These are phyloP conservation scores for Protobothrops mucrosquamatus DNA, from an alignment of 2,113 vertebrate genomes.

Conservation along the genomic window DNA sequence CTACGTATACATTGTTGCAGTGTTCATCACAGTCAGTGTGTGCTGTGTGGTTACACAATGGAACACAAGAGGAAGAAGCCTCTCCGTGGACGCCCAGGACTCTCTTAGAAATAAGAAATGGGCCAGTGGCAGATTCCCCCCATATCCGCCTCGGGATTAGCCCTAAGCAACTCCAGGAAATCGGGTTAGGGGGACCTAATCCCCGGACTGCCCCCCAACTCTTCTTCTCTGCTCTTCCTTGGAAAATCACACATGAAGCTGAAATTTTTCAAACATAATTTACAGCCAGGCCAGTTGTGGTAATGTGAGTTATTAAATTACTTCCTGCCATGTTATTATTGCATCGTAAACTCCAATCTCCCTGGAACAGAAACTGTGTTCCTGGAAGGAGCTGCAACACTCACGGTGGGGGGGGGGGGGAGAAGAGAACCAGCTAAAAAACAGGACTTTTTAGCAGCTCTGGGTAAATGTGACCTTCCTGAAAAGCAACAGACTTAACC, in stretches of 20 bases:
- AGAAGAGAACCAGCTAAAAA: not conserved
- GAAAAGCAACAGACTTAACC: not conserved
- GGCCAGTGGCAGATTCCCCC: not conserved
- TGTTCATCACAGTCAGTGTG: not conserved
- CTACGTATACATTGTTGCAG: not conserved
- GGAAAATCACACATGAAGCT: not conserved
- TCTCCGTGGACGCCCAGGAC: not conserved
- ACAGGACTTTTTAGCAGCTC: not conserved
- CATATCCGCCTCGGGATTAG: not conserved
- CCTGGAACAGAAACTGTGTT: not conserved
- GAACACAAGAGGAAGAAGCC: not conserved
- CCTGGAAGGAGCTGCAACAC: not conserved
- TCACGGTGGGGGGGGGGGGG: not conserved
- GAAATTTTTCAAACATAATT: not conserved
- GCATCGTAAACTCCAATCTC: not conserved
- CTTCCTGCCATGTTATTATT: not conserved
- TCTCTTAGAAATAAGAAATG: not conserved
- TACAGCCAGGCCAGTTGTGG: not conserved
- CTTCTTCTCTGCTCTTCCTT: not conserved
- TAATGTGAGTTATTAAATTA: not conserved
- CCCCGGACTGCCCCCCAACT: not conserved
- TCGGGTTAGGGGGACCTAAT: not conserved
- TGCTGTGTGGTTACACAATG: not conserved
- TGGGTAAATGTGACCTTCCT: not conserved
- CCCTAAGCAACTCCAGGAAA: not conserved